A percentile compares a stretch with the other conserved stretches of the same genome.
These are phyloP conservation scores for Drosophila pseudotakahashii DNA, from an alignment of 2,888 invertebrate genomes.

Conservation along the genomic window DNA sequence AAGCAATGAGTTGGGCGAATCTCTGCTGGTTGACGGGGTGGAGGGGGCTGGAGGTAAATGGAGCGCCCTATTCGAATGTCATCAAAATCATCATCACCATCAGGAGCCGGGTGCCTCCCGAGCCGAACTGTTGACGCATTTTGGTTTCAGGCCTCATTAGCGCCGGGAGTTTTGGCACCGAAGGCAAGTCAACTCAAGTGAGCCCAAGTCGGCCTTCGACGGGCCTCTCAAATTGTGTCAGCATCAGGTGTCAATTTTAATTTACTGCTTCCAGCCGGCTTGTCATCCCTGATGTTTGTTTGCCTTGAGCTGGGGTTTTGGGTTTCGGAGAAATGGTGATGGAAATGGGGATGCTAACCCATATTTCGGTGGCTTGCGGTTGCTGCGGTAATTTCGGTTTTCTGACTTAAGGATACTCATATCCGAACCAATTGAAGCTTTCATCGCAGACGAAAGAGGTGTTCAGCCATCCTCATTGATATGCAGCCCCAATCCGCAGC, in stretches of 20 bases:
- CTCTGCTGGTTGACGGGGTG: neutral
- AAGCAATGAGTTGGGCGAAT: neutral
- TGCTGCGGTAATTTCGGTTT: slow-evolving; percentile 34
- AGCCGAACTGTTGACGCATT: slow-evolving; percentile 61
- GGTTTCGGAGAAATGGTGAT: neutral
- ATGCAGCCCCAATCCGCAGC: slow-evolving; percentile 48
- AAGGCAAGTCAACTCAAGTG: slow-evolving; percentile 21
- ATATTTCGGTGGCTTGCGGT: slow-evolving; percentile 53
- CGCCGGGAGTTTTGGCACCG: slow-evolving; percentile 20
- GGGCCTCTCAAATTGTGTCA: slow-evolving; percentile 49
- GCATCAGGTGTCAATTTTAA: slow-evolving; percentile 79
- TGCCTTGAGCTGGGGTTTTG: slow-evolving; percentile 12
- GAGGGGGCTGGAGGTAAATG: slow-evolving; percentile 11
- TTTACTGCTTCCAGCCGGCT: slow-evolving; percentile 56
- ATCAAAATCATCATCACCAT: slow-evolving; percentile 42
- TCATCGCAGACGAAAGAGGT: slow-evolving; percentile 21
- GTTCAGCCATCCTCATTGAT: slow-evolving; percentile 49
- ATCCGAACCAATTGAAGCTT: slow-evolving; percentile 21
- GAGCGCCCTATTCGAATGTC: slow-evolving; percentile 39
- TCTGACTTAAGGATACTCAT: slow-evolving; percentile 8
- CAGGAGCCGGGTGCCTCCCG: slow-evolving; percentile 2
- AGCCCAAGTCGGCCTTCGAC: slow-evolving; percentile 27
- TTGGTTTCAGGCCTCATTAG: slow-evolving; percentile 72
- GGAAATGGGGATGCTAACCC: slow-evolving; percentile 22
- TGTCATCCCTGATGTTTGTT: slow-evolving; percentile 43